These are phyloP conservation scores for Sternarchorhynchus goeldii DNA, from an alignment of 2,797 vertebrate genomes.

Conservation along the genomic window DNA sequence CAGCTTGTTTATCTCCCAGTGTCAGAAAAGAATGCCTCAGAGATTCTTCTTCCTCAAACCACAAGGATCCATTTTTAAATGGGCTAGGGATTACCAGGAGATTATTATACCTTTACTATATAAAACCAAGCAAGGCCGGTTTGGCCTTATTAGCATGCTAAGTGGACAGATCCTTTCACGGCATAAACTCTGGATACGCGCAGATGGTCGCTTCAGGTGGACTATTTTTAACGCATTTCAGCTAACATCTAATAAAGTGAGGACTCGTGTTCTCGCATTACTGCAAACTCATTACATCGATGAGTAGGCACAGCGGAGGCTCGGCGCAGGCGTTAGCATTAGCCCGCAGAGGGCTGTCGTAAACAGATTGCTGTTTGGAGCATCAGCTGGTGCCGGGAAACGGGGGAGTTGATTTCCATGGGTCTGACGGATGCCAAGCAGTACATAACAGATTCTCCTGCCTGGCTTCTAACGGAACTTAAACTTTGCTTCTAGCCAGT, in stretches of 20 bases:
- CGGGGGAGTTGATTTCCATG: conserved; percentile 39
- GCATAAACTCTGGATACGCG: background rate
- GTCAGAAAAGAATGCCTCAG: background rate
- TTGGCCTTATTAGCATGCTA: conserved; percentile 79
- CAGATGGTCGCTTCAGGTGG: conserved; percentile 25
- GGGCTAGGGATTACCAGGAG: conserved; percentile 15
- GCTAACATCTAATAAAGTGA: conserved; percentile 40
- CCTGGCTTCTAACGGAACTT: conserved; percentile 33
- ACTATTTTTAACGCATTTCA: conserved; percentile 39
- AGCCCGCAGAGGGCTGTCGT: conserved; percentile 11
- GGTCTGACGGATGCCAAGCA: conserved; percentile 51
- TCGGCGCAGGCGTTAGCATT: conserved; percentile 5
- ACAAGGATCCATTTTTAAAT: conserved; percentile 4
- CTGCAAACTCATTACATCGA: conserved; percentile 38
- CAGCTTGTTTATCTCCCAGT: background rate
- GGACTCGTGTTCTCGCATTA: conserved; percentile 25
- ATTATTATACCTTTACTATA: background rate
- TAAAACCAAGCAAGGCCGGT: conserved; percentile 59
- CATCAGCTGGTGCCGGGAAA: conserved; percentile 48
- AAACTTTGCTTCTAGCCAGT: conserved; percentile 29
- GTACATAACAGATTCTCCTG: conserved; percentile 35
- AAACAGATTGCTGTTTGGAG: conserved; percentile 52
- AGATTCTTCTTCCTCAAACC: background rate
- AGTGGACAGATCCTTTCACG: conserved; percentile 57
- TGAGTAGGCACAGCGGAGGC: conserved; percentile 26